Evolutionary conservation across 2,113 vertebrate genomes (phyloP).

Genomic region (Neodon shergylaensis): DNA sequence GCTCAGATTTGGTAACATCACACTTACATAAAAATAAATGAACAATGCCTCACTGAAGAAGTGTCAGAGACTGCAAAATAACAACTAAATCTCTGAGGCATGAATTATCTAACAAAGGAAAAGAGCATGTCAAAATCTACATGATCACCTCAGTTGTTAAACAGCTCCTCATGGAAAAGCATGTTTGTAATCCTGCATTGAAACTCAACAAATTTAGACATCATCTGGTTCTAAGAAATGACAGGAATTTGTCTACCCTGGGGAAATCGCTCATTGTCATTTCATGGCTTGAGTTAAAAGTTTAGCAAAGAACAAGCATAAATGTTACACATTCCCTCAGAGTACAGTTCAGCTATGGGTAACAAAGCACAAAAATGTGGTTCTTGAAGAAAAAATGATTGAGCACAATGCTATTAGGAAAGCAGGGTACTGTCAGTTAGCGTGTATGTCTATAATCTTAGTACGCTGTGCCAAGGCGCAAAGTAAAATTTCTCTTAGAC

Average conservation of each 20-base stretch:
- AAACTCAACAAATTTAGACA: background rate
- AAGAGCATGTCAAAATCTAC: background rate
- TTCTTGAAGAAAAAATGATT: background rate
- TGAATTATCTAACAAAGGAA: background rate
- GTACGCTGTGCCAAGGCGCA: fast-evolving
- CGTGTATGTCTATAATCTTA: background rate
- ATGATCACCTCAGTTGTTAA: background rate
- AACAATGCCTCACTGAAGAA: background rate
- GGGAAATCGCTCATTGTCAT: background rate
- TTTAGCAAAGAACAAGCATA: background rate
- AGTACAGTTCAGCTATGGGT: background rate
- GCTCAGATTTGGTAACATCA: background rate
- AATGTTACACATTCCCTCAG: background rate
- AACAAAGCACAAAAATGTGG: background rate
- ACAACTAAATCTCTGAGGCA: background rate
- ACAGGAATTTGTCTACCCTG: background rate
- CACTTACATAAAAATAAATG: background rate
- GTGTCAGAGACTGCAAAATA: background rate
- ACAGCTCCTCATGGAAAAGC: background rate
- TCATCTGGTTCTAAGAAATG: background rate
- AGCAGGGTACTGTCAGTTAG: background rate
- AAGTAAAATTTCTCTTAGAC: background rate
- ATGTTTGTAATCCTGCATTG: background rate
- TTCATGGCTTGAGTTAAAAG: background rate
- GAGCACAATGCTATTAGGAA: background rate